Percentiles rank a stretch among this genome's conserved stretches.
phyloP scores from a whole-genome alignment of 2,888 invertebrate species.

The Cylindroiulus punctatus region DNA sequence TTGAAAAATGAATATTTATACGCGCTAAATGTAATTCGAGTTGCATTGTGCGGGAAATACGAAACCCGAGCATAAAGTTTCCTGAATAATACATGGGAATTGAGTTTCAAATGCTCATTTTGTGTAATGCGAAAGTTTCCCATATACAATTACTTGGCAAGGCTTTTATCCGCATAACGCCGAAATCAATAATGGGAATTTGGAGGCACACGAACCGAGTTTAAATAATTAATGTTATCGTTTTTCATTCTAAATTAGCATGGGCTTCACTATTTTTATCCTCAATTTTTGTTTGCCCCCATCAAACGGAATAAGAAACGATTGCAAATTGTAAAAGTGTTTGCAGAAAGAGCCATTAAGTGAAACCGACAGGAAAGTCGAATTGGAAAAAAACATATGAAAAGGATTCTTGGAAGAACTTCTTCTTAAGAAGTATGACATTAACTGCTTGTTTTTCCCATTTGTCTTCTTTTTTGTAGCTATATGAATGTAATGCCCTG shows the following conservation, averaged over 20 bases:
- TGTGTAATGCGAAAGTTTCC: neutral
- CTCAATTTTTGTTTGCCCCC: neutral
- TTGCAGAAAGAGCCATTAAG: neutral
- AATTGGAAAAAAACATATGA: no score
- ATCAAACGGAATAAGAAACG: neutral
- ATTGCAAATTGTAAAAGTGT: neutral
- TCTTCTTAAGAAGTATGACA: no score
- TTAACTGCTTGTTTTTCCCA: no score
- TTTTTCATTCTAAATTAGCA: neutral
- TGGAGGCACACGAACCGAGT: neutral
- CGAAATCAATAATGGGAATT: neutral
- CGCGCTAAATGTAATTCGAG: neutral
- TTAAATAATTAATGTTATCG: constrained; percentile 18
- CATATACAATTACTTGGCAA: neutral
- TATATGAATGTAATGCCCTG: no score
- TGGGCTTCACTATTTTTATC: neutral
- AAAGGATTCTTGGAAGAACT: no score
- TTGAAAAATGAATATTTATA: neutral
- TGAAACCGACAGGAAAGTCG: no score
- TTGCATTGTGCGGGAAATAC: neutral
- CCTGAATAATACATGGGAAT: neutral
- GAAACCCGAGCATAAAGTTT: neutral
- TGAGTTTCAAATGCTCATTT: neutral
- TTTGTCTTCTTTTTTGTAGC: no score
- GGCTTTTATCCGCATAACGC: neutral